Conservation (phyloP, 1,140 invertebrate genomes). For the Cotesia typhae region DNA sequence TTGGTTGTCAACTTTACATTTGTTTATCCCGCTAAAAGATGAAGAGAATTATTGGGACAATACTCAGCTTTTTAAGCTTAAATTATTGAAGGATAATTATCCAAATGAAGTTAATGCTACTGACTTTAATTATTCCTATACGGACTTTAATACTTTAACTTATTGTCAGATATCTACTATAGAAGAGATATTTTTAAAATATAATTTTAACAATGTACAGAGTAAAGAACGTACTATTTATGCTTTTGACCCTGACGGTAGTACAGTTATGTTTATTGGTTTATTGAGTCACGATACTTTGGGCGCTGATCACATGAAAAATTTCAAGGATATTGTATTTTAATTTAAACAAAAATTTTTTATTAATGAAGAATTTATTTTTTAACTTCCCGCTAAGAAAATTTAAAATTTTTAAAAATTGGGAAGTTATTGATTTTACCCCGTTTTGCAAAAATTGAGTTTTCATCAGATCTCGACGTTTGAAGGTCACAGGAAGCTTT, state of each 20-base stretch:
- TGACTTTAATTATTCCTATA: background rate
- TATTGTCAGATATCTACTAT: background rate
- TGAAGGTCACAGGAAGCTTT: too few species aligned
- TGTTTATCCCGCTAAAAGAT: background rate
- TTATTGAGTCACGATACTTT: background rate
- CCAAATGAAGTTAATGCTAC: background rate
- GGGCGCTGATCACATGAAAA: background rate
- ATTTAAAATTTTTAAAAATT: too few species aligned
- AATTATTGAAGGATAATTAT: background rate
- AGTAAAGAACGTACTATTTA: background rate
- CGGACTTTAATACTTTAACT: background rate
- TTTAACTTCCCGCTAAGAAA: too few species aligned
- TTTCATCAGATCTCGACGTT: too few species aligned
- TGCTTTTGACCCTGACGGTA: background rate
- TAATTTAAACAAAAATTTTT: background rate
- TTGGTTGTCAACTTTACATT: conserved; percentile 4
- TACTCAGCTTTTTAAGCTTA: background rate
- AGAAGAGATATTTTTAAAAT: background rate
- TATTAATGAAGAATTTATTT: too few species aligned
- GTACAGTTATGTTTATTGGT: background rate
- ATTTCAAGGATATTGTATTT: background rate
- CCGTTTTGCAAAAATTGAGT: too few species aligned
- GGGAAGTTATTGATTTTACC: too few species aligned
- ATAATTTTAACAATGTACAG: conserved; percentile 1
- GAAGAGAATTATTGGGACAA: background rate